phyloP scores from a whole-genome alignment of 2,113 vertebrate species.

The Rhynchopsitta pachyrhyncha region DNA sequence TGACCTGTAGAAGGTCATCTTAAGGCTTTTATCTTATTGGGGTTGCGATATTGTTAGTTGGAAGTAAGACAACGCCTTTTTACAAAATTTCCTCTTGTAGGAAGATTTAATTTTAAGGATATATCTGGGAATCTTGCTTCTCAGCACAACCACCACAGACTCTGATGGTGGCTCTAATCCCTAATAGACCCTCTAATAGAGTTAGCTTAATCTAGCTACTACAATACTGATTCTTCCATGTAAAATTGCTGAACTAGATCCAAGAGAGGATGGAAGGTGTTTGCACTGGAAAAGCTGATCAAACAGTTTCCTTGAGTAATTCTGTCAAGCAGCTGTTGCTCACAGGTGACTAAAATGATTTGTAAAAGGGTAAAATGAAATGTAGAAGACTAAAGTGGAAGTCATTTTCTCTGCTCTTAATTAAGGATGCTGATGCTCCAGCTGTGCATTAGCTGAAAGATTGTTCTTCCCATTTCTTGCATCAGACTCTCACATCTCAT shows the following conservation, averaged over 20 bases:
- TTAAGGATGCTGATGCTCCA: not conserved
- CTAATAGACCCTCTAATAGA: not conserved
- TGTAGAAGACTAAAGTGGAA: not conserved
- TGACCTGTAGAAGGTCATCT: not conserved
- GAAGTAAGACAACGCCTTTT: not conserved
- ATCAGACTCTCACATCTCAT: not conserved
- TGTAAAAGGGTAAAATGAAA: not conserved
- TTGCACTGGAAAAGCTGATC: not conserved
- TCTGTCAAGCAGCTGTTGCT: not conserved
- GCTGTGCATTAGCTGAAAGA: not conserved
- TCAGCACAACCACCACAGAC: not conserved
- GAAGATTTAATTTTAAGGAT: not conserved
- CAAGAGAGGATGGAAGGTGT: not conserved
- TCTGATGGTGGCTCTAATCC: not conserved
- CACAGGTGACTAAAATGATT: not conserved
- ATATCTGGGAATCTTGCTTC: not conserved
- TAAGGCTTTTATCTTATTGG: not conserved
- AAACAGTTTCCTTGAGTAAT: not conserved
- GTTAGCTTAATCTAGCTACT: not conserved
- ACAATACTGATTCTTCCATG: not conserved
- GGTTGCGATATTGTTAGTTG: not conserved
- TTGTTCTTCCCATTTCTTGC: not conserved
- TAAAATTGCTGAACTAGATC: not conserved
- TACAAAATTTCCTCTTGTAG: not conserved
- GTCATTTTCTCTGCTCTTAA: not conserved